Evolutionary conservation across 2,113 vertebrate genomes (phyloP), one percentile per base, ranked within the genome.

Genomic region (Oryzias woworae): DNA sequence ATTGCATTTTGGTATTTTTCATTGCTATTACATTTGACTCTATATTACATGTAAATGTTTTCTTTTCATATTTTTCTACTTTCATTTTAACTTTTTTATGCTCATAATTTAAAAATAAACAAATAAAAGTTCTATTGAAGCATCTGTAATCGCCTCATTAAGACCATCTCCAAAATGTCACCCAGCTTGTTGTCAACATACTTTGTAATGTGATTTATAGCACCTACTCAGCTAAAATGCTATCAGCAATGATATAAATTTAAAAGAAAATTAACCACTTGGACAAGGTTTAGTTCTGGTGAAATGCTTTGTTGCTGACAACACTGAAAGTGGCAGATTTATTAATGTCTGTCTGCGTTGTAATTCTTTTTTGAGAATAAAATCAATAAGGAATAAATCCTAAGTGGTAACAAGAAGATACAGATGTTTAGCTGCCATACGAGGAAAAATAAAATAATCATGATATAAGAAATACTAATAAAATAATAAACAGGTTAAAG

Each of bases 201-300:
- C 22, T 54, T 46, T 48, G 69, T 84, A 81, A 88, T 73, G 71
- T 87, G 73, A 90, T 83, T 75, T 77, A 82, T 80, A 78, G 75
- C 80, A 69, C 57, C 4, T 49, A 58, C 20, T 64, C 70, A 55
- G 68, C 60, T 82, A 71, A 88, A 83, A 82, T 56, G 70, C 69
- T 83, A 83, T 86, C 74, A 83, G 75, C 70, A 52, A 58, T 57
- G 54, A 59, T 51, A 78, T 77, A 77, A 87, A 87, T 87, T 75
- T 62, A 5, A 76, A 76, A 58, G 65, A 82, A 76, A 89, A 81
- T 84, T 67, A 81, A 73, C 51, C 22, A 66, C 56, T 74, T 71
- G 45, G 71, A 87, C 52, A 55, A 71, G 66, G 53, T 80, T 85
- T 80, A 75, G 82, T 68, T 77, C 66, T 41, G 14, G 51, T 58